Evolutionary conservation across 1,140 invertebrate genomes (phyloP).

Genomic region (Drosophila gunungcola): DNA sequence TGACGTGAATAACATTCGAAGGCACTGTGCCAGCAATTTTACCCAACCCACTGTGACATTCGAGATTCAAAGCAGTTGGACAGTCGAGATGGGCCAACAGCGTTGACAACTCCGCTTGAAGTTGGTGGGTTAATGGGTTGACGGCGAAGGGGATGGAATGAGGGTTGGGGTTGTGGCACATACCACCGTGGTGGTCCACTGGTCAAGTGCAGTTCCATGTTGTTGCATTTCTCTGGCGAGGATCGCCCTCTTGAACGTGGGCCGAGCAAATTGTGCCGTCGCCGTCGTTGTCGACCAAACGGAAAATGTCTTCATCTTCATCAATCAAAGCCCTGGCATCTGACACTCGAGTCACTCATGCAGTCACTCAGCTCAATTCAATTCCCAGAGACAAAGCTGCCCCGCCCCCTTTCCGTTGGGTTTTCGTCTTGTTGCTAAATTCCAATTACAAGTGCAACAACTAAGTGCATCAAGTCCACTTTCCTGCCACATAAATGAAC

Average conservation of each 20-base stretch:
- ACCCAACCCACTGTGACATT: constrained; percentile 1
- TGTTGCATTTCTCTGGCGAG: constrained; percentile 23
- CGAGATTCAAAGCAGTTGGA: constrained; percentile 11
- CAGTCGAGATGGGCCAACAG: constrained; percentile 12
- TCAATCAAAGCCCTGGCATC: constrained; percentile 72
- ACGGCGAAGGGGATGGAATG: not conserved
- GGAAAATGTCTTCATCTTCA: constrained; percentile 83
- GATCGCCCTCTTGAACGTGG: constrained; percentile 32
- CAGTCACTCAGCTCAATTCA: constrained; percentile 75
- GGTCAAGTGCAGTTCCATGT: constrained; percentile 57
- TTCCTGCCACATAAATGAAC: constrained; percentile 50
- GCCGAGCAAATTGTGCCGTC: constrained; percentile 51
- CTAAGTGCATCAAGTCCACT: constrained; percentile 80
- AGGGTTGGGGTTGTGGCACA: constrained; percentile 3
- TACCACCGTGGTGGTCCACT: constrained; percentile 33
- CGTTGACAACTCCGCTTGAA: constrained; percentile 31
- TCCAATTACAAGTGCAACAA: constrained; percentile 78
- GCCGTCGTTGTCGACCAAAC: constrained; percentile 44
- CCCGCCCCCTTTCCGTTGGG: constrained; percentile 2
- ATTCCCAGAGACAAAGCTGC: constrained; percentile 58
- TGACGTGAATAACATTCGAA: not conserved
- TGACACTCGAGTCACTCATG: constrained; percentile 76
- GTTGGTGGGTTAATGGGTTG: not conserved
- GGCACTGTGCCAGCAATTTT: constrained; percentile 17
- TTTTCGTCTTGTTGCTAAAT: constrained; percentile 73